Base-by-base conservation (phyloP, 1,140 invertebrate species). In the Wiebesia pumilae region DNA sequence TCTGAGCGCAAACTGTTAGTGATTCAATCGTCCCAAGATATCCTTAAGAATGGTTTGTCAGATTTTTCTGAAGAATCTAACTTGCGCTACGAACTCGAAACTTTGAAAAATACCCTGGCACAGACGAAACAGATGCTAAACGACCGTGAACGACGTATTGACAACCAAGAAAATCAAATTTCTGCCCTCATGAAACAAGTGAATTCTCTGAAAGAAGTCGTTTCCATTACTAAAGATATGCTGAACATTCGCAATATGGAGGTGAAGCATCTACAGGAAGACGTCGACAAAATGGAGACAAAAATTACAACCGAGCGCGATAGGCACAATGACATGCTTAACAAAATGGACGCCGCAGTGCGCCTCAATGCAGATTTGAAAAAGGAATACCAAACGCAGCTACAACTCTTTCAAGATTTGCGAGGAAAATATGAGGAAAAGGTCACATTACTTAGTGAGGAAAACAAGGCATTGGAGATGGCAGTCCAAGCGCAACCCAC, bases 211-310 rank as follows among this genome's bases (percentile, higher is more conserved):
- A 97, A 97, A 91, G 97, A 97, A 87, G 97, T 97, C 3, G 95
- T 97, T 19, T 92, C 94, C 16, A 97, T 97, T 69, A 97, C 96
- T 2, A 97, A 97, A 89, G 96, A 97, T 89, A 92, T 97, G 81
- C 92, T 97, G 27, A 95, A 96, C 85, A 96, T 97, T 9, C 95
- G 97, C 80, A 97, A 96, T 88, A 94, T 96, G 87, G 97, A 97
- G 94, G 95, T 97, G 7, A 96, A 96, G 54, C 96, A 97, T 83
- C 88, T 93, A 35, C 91, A 96, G 94, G 94, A 95, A 9, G 96
- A 97, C 40, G 93, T 97, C 0, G 94, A 96, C 79, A 95, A 94
- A 38, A 96, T 97, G 95, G 96, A 97, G 88, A 91, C 93, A 16
- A 95, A 95, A 90, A 96, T 97, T 84, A 94, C 95, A 43, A 94